Percentiles rank a stretch among this genome's conserved stretches.
Conservation (phyloP, 2,797 vertebrate genomes). For the Melanogrammus aeglefinus region DNA sequence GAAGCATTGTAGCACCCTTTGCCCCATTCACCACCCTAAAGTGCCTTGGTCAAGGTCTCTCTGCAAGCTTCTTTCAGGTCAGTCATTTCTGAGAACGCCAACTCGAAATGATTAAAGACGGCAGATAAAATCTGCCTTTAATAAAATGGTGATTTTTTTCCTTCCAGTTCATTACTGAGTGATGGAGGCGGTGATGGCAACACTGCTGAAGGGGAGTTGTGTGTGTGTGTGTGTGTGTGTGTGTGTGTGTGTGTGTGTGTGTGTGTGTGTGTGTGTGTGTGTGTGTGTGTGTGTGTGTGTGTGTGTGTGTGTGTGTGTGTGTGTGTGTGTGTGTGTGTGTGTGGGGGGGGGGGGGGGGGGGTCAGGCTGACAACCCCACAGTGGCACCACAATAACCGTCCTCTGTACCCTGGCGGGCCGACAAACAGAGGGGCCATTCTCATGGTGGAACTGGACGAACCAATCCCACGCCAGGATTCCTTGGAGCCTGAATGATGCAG, state of each 20-base stretch:
- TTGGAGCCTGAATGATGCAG: conserved; percentile 58
- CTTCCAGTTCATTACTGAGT: background rate
- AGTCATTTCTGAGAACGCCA: background rate
- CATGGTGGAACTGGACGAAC: conserved; percentile 50
- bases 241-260: conserved; percentile 5
- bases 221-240: conserved; percentile 31
- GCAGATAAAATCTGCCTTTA: background rate
- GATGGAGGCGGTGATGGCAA: background rate
- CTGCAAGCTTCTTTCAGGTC: background rate
- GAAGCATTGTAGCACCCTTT: background rate
- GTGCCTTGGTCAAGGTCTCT: background rate
- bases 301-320: conserved; percentile 27
- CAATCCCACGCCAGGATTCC: conserved; percentile 65
- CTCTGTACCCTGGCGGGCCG: conserved; percentile 63
- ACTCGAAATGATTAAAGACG: background rate
- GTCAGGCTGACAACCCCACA: conserved; percentile 58
- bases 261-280: conserved; percentile 8
- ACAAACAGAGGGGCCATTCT: conserved; percentile 76
- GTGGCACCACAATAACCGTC: conserved; percentile 69
- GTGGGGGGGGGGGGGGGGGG: too few species aligned
- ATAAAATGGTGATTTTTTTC: background rate
- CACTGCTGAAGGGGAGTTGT: background rate
- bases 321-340: conserved; percentile 6
- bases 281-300: conserved; percentile 16
- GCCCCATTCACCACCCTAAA: background rate